phyloP scores from a whole-genome alignment of 2,888 invertebrate species.

The Stegana nigrithorax region DNA sequence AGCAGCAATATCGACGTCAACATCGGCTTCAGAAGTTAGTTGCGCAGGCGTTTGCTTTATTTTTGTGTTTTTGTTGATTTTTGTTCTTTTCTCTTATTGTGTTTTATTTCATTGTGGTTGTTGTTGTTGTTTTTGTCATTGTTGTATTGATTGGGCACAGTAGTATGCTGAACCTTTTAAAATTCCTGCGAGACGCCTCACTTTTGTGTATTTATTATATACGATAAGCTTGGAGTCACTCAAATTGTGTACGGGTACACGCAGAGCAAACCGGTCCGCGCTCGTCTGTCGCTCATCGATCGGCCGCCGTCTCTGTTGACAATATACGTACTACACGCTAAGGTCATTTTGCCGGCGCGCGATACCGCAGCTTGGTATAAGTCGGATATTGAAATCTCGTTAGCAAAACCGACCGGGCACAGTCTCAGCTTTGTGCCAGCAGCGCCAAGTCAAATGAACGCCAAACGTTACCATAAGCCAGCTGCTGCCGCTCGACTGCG shows the following conservation, averaged over 20 bases:
- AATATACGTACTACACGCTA: neutral
- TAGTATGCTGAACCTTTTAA: slow-evolving; percentile 59
- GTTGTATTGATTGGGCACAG: neutral
- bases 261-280: slow-evolving; percentile 43
- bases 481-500: slow-evolving; percentile 1
- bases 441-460: no score
- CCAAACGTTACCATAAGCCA: neutral
- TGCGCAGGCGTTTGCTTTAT: slow-evolving; percentile 27
- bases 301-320: neutral
- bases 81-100: no score
- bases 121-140: no score
- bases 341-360: neutral
- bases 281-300: neutral
- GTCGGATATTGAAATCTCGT: neutral
- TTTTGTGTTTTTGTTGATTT: no score
- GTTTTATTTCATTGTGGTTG: no score
- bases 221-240: slow-evolving; percentile 48
- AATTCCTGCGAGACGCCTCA: slow-evolving; percentile 58
- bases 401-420: neutral
- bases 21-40: slow-evolving; percentile 11
- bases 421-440: no score
- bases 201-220: slow-evolving; percentile 52
- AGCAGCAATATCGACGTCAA: no score
- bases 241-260: slow-evolving; percentile 20
- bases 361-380: neutral